Conservation (phyloP, 2,113 vertebrate species). For the Loxodonta africana region DNA sequence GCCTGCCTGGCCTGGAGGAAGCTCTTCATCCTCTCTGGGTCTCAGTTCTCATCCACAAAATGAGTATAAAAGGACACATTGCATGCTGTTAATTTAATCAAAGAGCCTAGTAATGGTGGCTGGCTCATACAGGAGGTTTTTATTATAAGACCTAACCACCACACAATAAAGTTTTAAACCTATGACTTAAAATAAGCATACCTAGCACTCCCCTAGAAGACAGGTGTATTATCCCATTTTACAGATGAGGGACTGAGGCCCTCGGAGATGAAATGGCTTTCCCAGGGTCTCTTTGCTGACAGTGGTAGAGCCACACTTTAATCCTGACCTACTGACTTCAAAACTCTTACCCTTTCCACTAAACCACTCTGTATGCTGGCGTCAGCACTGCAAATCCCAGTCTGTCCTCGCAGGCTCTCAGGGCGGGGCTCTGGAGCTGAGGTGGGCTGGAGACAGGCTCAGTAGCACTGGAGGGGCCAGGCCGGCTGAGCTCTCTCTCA, state of each 20-base stretch:
- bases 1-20: neutral
- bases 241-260: neutral
- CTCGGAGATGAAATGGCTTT: neutral
- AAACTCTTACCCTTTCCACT: neutral
- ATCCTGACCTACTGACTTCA: neutral
- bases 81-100: neutral
- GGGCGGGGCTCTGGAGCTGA: neutral
- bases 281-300: neutral
- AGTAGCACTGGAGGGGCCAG: neutral
- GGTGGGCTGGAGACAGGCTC: neutral
- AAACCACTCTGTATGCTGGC: neutral
- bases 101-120: neutral
- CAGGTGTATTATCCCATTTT: neutral
- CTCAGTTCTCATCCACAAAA: neutral
- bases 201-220: neutral
- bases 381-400: neutral
- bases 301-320: neutral
- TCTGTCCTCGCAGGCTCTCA: neutral
- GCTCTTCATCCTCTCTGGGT: neutral
- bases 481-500: neutral
- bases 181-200: neutral
- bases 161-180: neutral
- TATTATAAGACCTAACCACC: neutral
- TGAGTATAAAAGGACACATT: neutral
- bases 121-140: neutral